These are phyloP conservation scores for Hirtodrosophila duncani DNA, from an alignment of 2,888 invertebrate genomes.

Conservation along the genomic window DNA sequence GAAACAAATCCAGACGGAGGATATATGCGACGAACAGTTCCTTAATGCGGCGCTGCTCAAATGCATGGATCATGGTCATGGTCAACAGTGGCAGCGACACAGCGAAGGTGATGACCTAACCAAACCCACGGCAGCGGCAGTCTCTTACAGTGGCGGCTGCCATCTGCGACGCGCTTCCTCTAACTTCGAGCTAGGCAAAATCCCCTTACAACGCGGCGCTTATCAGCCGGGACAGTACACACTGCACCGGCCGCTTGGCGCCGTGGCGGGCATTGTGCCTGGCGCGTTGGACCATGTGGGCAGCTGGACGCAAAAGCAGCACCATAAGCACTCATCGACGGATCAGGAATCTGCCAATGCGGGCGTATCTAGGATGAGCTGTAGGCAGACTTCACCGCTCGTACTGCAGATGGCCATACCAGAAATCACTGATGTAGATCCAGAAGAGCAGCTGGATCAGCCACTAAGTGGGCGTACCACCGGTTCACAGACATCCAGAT, in stretches of 20 bases:
- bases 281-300: neutral
- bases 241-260: conserved; percentile 26
- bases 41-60: conserved; percentile 46
- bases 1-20: conserved; percentile 53
- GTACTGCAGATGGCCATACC: conserved; percentile 45
- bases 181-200: conserved; percentile 49
- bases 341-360: neutral
- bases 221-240: conserved; percentile 28
- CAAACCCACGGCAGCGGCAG: neutral
- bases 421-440: conserved; percentile 46
- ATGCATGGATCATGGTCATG: conserved; percentile 18
- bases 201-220: conserved; percentile 25
- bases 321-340: neutral
- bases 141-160: neutral
- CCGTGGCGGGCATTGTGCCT: conserved; percentile 11
- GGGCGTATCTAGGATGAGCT: too few species aligned
- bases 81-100: neutral
- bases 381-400: neutral
- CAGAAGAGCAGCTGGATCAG: conserved; percentile 34
- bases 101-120: conserved; percentile 42
- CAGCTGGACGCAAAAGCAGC: neutral
- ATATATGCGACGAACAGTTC: conserved; percentile 47
- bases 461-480: conserved; percentile 32
- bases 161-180: conserved; percentile 41
- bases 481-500: neutral